These are phyloP conservation scores for Monodelphis domestica DNA, from an alignment of 2,797 vertebrate genomes.

Conservation along the genomic window DNA sequence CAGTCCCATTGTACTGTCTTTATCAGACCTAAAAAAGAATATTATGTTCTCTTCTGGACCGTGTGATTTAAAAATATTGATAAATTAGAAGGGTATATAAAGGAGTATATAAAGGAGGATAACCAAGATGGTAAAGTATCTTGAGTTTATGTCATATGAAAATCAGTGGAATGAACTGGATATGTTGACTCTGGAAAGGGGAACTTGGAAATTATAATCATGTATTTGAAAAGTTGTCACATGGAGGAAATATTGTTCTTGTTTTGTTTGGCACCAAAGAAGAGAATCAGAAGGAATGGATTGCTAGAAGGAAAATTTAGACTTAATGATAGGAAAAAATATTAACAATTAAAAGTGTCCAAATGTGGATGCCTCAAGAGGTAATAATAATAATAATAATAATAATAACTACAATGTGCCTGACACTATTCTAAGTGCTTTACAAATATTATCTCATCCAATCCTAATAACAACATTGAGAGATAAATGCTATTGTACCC, in stretches of 20 bases:
- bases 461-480: not conserved
- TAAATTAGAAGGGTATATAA: no score
- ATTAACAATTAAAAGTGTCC: not conserved
- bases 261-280: not conserved
- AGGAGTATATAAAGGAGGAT: no score
- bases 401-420: not conserved
- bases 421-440: not conserved
- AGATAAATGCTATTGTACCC: not conserved
- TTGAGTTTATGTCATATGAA: not conserved
- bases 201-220: not conserved
- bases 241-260: not conserved
- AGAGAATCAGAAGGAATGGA: not conserved
- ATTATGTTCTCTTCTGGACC: not conserved
- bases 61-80: not conserved
- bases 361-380: not conserved
- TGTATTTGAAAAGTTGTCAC: not conserved
- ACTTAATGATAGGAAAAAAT: not conserved
- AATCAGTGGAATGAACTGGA: not conserved
- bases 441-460: not conserved
- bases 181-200: not conserved
- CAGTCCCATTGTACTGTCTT: not conserved
- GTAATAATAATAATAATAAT: not conserved
- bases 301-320: not conserved
- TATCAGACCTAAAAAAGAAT: not conserved
- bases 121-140: not conserved